Conservation (phyloP, 2,888 invertebrate species). For the Lottia scabra region DNA sequence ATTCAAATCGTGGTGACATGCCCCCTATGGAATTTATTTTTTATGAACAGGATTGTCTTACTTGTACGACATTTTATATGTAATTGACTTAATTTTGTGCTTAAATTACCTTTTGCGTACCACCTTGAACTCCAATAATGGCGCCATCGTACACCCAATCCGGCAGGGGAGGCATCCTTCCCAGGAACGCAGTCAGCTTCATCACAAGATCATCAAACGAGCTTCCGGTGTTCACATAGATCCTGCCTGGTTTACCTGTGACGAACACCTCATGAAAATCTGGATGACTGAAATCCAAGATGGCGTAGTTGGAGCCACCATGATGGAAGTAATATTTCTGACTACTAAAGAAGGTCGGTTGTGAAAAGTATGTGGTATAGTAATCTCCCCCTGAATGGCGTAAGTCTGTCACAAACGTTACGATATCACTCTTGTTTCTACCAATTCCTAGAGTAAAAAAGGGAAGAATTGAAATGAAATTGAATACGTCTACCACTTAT, state of each 20-base stretch:
- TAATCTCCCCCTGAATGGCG: conserved; percentile 50
- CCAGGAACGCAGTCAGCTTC: conserved; percentile 33
- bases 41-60: no score
- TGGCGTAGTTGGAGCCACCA: conserved; percentile 45
- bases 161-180: conserved; percentile 49
- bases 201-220: conserved; percentile 31
- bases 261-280: conserved; percentile 52
- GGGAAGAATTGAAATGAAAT: no score
- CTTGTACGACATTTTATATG: no score
- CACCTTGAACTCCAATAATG: conserved; percentile 59
- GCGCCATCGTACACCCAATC: conserved; percentile 54
- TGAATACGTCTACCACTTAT: no score
- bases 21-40: no score
- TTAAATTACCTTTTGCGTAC: conserved; percentile 35
- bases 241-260: conserved; percentile 40
- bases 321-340: conserved; percentile 54
- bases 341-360: conserved; percentile 53
- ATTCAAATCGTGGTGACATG: no score
- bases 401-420: conserved; percentile 50
- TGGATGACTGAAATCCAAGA: conserved; percentile 45
- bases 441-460: conserved; percentile 52
- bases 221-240: conserved; percentile 40
- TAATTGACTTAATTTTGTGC: neutral
- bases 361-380: conserved; percentile 59
- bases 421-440: conserved; percentile 50